Conservation (phyloP, 2,888 invertebrate species). For the Arctia plantaginis region DNA sequence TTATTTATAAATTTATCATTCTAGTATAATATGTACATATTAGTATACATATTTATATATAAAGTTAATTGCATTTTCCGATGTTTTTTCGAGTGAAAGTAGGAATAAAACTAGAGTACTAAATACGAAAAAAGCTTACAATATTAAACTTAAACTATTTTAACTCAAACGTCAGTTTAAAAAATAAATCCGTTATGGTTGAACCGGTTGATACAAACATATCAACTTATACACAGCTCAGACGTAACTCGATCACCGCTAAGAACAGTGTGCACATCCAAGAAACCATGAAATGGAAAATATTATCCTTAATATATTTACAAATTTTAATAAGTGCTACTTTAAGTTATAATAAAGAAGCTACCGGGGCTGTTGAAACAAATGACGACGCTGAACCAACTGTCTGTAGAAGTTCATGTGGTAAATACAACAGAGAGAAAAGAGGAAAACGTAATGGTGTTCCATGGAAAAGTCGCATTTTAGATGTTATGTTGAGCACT, state of each 20-base stretch:
- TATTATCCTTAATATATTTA: constrained; percentile 30
- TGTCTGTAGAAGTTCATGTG: constrained; percentile 58
- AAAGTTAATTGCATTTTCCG: no score
- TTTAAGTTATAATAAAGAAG: constrained; percentile 51
- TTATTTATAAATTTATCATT: neutral
- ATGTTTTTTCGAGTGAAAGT: no score
- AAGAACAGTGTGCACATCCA: constrained; percentile 38
- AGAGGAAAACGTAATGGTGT: constrained; percentile 52
- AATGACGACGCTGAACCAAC: constrained; percentile 59
- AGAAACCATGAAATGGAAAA: constrained; percentile 34
- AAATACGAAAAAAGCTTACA: neutral
- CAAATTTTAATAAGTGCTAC: constrained; percentile 33
- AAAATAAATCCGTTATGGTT: constrained; percentile 38
- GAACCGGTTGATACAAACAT: constrained; percentile 47
- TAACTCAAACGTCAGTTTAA: constrained; percentile 28
- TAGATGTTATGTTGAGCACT: constrained; percentile 71
- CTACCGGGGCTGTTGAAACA: constrained; percentile 50
- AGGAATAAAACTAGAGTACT: no score
- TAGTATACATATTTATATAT: neutral
- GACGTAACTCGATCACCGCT: constrained; percentile 47
- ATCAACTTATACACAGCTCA: constrained; percentile 41
- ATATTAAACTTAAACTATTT: neutral
- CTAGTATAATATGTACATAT: no score
- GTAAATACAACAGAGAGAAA: constrained; percentile 56
- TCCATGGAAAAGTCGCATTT: constrained; percentile 62